Evolutionary conservation across 2,113 vertebrate species (phyloP), one percentile per base, ranked within the genome.

Genomic region (Podocnemis expansa): DNA sequence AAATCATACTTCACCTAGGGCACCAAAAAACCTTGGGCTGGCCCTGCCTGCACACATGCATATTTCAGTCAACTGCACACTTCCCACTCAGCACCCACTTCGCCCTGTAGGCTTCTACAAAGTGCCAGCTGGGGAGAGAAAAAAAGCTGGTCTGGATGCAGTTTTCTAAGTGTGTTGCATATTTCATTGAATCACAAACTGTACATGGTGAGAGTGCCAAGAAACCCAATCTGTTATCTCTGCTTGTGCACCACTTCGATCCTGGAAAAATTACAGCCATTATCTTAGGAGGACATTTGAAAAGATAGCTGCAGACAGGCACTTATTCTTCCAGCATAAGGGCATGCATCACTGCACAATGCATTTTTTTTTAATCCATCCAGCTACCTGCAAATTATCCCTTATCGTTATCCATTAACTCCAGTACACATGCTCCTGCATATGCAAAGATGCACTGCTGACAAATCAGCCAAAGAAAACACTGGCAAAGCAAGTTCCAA

Each of bases 301-400:
- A 63, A 79, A 91, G 84, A 58, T 17, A 3, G 10, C 25, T 24
- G 5, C 0, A 5, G 2, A 29, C 25, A 78, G 73, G 27, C 25
- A 21, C 8, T 29, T 10, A n/a, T 14, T 13, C n/a, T 89, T 54
- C 78, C 14, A 89, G 73, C 41, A 76, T 27, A 6, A 58, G 85
- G 63, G 56, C 4, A 22, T n/a, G 17, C 7, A 0, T 4, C 0
- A 17, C 14, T 43, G 55, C 70, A 55, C 0, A 0, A 12, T 9
- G 89, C 60, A 6, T 6, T 85, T 60, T 54, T 70, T n/a, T n/a
- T n/a, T n/a, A n/a, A 76, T 4, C 31, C 67, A 54, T 27, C 4
- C 8, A 25, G 81, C 60, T 34, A 54, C 80, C 89, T 58, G 80
- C 3, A 2, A 1, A 9, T 78, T 60, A 22, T 14, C 55, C 81